These are phyloP conservation scores for Seriola quinqueradiata DNA, from an alignment of 2,113 vertebrate genomes.

Conservation along the genomic window DNA sequence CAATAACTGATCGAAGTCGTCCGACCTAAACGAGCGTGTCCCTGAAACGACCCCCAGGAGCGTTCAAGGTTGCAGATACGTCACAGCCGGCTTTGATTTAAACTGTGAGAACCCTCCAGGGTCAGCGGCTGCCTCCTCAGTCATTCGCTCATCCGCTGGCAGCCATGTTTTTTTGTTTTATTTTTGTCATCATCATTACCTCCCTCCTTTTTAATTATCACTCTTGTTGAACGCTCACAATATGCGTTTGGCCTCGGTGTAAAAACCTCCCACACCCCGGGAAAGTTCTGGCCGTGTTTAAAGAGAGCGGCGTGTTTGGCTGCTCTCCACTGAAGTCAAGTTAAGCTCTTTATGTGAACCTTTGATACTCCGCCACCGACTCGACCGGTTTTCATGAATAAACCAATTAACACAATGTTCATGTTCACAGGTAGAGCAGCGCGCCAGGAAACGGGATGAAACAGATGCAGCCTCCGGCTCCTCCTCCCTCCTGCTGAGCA, in stretches of 20 bases:
- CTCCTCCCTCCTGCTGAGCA: conserved; percentile 15
- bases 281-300: not conserved
- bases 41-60: no score
- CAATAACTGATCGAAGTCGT: no score
- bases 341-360: not conserved
- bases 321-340: not conserved
- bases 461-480: not conserved
- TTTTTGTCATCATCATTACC: not conserved
- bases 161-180: not conserved
- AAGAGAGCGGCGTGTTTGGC: not conserved
- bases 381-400: conserved; percentile 15
- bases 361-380: not conserved
- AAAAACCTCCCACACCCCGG: not conserved
- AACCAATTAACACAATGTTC: conserved; percentile 21
- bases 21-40: no score
- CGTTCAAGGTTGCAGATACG: no score
- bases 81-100: not conserved
- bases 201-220: not conserved
- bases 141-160: no score
- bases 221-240: not conserved
- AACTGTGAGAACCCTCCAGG: not conserved
- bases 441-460: conserved; percentile 28
- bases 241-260: not conserved
- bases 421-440: conserved; percentile 11
- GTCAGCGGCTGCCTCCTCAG: no score